These are phyloP conservation scores for Hylomyscus alleni DNA, from an alignment of 2,797 vertebrate genomes.

Conservation along the genomic window DNA sequence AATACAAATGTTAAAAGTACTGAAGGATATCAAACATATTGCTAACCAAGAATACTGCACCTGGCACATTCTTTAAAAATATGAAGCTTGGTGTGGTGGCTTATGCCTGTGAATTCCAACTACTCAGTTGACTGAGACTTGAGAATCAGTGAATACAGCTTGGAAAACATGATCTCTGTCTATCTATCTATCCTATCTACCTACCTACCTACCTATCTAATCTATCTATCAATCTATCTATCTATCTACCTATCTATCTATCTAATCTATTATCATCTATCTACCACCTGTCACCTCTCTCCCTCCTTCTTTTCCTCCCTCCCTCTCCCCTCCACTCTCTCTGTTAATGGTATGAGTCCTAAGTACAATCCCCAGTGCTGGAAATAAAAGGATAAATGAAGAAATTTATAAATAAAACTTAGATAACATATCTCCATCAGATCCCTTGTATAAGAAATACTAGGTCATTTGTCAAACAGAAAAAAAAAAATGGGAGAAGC, in stretches of 20 bases:
- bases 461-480: not conserved
- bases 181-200: not conserved
- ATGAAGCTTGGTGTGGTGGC: not conserved
- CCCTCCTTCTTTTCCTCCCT: too few species aligned
- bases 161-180: not conserved
- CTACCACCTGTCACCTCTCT: not conserved
- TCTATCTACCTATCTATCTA: not conserved
- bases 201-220: not conserved
- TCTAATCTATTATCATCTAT: not conserved
- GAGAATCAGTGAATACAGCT: not conserved
- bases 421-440: not conserved
- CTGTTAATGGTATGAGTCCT: not conserved
- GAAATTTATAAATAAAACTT: not conserved
- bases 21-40: not conserved
- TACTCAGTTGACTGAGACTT: not conserved
- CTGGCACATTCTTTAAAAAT: not conserved
- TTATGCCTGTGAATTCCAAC: not conserved
- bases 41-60: not conserved
- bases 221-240: not conserved
- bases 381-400: not conserved
- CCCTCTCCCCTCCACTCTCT: not conserved
- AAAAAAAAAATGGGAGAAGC: not conserved
- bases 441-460: not conserved
- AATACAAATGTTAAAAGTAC: not conserved
- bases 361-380: not conserved